Evolutionary conservation across 1,140 invertebrate species (phyloP), one percentile per base, ranked within the genome.

Genomic region (Drosophila cardini): DNA sequence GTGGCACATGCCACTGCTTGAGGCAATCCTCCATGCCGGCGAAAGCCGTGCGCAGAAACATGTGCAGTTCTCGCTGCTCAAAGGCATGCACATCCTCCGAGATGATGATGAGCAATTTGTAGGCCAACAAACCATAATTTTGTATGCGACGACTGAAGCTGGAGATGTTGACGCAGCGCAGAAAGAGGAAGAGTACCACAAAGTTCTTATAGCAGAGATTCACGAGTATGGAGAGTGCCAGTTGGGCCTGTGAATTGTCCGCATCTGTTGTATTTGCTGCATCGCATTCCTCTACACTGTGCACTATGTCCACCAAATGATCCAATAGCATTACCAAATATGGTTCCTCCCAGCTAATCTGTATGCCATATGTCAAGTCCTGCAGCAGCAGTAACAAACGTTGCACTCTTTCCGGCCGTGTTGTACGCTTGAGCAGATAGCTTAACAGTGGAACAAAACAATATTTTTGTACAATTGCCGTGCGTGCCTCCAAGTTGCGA

Each of bases 191-290:
- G 6, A 94, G 82, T 3, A 94, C 93, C 8, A 94, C 93, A 46
- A 94, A 91, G 89, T 94, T 94, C 79, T 94, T 94, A 60, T 94
- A 94, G 79, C 94, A 94, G 2, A 94, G 76, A 85, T 94, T 94
- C 11, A 94, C 93, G 7, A 94, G 71, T 18, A 94, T 92, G 0
- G 94, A 93, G 0, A 94, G 84, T 0, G 94, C 93, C 16, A 94
- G 78, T 8, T 92, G 79, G 3, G 93, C 92, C 9, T 93, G 84
- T 2, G 93, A 90, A 40, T 93, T 91, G 6, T 86, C 70, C 2
- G 55, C 76, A 4, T 70, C 79, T 1, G 56, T 18, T 0, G 43
- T 46, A n/a, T 45, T 40, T 0, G 58, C 43, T 0, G 53, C 43
- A 16, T 64, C 82, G 6, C 69, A 18, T 0, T 72, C 63, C 2